Conservation (phyloP, 2,797 vertebrate species). For the Rhincodon typus region DNA sequence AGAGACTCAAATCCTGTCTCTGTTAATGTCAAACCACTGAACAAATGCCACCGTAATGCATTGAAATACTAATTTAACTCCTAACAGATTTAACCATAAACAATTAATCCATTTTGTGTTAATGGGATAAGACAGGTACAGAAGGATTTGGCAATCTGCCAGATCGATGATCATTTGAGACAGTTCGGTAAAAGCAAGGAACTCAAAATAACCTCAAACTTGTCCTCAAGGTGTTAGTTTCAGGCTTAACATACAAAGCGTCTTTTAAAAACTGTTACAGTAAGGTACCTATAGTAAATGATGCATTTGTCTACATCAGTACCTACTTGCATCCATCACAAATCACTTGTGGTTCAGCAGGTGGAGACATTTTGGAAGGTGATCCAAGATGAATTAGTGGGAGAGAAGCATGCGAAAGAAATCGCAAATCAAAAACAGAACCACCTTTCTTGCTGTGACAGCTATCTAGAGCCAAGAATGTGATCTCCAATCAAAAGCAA, state of each 20-base stretch:
- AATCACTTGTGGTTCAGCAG: neutral
- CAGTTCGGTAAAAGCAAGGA: neutral
- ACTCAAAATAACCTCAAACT: neutral
- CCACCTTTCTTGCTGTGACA: too few relatives aligned
- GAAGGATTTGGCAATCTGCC: neutral
- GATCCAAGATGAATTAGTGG: too few relatives aligned
- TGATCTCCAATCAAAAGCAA: neutral
- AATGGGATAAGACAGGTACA: neutral
- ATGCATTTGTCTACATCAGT: neutral
- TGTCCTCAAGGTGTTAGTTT: neutral
- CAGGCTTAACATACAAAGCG: neutral
- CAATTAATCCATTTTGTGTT: neutral
- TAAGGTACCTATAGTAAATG: neutral
- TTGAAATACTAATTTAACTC: neutral
- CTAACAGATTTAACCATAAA: neutral
- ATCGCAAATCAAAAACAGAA: neutral
- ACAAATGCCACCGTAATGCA: neutral
- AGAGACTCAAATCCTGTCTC: neutral
- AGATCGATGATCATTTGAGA: neutral
- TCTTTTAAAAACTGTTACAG: neutral
- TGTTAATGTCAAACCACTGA: neutral
- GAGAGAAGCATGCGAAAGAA: neutral
- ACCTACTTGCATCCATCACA: neutral
- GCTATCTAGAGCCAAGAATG: neutral
- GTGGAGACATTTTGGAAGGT: too few relatives aligned